Conservation (phyloP, 2,888 invertebrate species). For the Drosophila histrio region DNA sequence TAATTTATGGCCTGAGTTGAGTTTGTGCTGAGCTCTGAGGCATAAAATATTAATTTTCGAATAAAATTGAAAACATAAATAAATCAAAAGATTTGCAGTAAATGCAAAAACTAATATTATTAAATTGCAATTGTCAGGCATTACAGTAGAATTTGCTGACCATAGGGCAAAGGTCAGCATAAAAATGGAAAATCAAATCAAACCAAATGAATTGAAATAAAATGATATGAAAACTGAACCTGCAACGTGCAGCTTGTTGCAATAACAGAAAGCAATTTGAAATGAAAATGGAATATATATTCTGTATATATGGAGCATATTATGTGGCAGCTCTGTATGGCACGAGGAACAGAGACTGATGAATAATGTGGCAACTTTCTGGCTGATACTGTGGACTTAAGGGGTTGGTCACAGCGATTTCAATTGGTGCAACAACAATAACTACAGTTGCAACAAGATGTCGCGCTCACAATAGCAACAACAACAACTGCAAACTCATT, state of each 20-base stretch:
- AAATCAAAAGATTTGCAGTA: conserved; percentile 39
- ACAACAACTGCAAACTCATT: conserved; percentile 62
- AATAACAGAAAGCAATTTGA: conserved; percentile 28
- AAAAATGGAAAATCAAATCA: conserved; percentile 48
- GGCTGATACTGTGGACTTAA: conserved; percentile 15
- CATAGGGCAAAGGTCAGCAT: conserved; percentile 60
- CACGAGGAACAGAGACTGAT: conserved; percentile 39
- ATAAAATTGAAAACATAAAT: conserved; percentile 54
- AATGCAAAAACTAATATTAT: conserved; percentile 67
- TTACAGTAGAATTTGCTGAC: not conserved
- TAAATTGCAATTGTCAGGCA: conserved; percentile 29
- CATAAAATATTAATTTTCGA: conserved; percentile 35
- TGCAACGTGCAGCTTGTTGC: conserved; percentile 11
- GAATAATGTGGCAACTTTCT: conserved; percentile 65
- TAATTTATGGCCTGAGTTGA: conserved; percentile 25
- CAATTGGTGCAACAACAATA: conserved; percentile 18
- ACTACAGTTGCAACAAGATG: conserved; percentile 40
- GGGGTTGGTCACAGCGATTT: conserved; percentile 27
- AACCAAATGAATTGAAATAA: conserved; percentile 21
- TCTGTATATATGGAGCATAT: conserved; percentile 4
- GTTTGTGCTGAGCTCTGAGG: not conserved
- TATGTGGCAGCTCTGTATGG: conserved; percentile 8
- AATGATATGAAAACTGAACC: conserved; percentile 3
- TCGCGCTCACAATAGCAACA: conserved; percentile 32
- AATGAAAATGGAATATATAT: conserved; percentile 29